These are phyloP conservation scores for Pteronura brasiliensis DNA, from an alignment of 2,113 vertebrate species.

Conservation along the genomic window DNA sequence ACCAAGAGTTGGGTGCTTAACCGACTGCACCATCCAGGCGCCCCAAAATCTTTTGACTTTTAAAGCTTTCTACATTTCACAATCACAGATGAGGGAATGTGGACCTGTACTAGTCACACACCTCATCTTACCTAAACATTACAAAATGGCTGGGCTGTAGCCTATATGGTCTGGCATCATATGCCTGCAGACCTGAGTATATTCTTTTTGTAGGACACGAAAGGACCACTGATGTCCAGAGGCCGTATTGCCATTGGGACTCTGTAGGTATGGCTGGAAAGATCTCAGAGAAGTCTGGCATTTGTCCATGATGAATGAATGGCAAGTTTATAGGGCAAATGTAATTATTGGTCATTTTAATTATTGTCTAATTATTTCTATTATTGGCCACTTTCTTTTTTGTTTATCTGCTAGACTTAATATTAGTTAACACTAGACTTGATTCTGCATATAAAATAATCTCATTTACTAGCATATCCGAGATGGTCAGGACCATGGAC, in stretches of 20 bases:
- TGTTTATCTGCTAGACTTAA: background rate
- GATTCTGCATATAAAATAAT: background rate
- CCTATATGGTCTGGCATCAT: background rate
- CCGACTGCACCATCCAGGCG: background rate
- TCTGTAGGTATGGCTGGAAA: background rate
- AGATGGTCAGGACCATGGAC: background rate
- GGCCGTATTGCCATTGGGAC: background rate
- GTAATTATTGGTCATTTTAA: background rate
- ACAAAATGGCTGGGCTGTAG: background rate
- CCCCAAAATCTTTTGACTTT: background rate
- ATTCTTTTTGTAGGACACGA: background rate
- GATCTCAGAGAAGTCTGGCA: background rate
- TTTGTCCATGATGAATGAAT: background rate
- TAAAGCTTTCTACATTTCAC: background rate
- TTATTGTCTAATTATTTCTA: background rate
- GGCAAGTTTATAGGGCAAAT: background rate
- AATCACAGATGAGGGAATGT: background rate
- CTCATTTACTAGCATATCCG: background rate
- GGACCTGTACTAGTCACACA: background rate
- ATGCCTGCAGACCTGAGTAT: background rate
- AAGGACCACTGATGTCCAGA: background rate
- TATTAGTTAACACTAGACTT: background rate
- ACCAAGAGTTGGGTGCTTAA: background rate
- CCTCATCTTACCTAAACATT: background rate
- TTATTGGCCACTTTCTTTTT: background rate